Conservation (phyloP, 2,113 vertebrate genomes). For the Burhinus bistriatus region DNA sequence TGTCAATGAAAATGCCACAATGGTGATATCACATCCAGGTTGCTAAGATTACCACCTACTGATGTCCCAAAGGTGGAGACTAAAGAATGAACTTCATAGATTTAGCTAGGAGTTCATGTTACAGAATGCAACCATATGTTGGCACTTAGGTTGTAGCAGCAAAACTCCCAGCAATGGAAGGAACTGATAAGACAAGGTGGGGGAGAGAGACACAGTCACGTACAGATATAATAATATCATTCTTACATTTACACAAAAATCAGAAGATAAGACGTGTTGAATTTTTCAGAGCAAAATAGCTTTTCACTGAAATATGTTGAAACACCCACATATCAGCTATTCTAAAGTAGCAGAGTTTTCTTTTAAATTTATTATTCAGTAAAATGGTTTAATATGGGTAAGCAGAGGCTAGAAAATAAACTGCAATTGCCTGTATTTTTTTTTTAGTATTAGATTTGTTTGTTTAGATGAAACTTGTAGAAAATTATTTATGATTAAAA, state of each 20-base stretch:
- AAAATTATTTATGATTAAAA: constrained; percentile 9
- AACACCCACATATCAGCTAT: neutral
- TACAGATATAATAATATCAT: neutral
- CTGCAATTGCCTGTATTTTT: neutral
- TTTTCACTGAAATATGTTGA: neutral
- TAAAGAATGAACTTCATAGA: constrained; percentile 20
- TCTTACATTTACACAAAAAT: neutral
- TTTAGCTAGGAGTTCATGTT: constrained; percentile 48
- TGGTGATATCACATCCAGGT: constrained; percentile 65
- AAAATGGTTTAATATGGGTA: neutral
- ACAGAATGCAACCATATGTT: constrained; percentile 68
- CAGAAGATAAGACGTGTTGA: neutral
- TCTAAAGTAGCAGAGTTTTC: neutral
- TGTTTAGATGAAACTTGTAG: neutral
- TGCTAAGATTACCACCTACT: constrained; percentile 66
- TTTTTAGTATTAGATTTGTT: neutral
- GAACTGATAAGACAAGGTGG: neutral
- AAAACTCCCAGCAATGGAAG: neutral
- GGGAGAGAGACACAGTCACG: neutral
- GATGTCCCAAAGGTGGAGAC: constrained; percentile 49
- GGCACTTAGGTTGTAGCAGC: neutral
- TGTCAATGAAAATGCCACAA: constrained; percentile 64
- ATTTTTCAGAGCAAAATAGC: neutral
- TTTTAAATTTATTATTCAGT: neutral
- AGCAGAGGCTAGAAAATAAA: neutral